A percentile compares a stretch with the other conserved stretches of the same genome.
Conservation (phyloP, 2,888 invertebrate genomes). For the Seladonia tumulorum region DNA sequence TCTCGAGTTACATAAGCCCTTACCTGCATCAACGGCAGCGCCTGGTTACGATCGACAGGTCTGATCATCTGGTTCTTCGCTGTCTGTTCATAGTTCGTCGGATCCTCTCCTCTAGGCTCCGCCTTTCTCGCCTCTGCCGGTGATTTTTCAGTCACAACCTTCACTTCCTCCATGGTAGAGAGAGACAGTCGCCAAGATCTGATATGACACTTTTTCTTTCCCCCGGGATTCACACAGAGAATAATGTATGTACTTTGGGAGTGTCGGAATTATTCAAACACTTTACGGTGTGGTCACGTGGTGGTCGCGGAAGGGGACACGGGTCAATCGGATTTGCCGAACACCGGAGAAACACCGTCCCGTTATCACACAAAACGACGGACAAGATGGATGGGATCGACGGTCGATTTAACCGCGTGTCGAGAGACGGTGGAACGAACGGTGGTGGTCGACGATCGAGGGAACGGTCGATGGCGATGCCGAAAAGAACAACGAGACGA, state of each 20-base stretch:
- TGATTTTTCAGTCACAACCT: background rate
- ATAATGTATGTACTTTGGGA: no score
- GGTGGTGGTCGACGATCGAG: background rate
- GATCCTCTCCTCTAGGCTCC: background rate
- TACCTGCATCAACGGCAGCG: conserved; percentile 76
- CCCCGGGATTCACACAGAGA: no score
- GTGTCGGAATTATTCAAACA: no score
- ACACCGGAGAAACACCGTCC: no score
- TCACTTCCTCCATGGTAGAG: conserved; percentile 53
- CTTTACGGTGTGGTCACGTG: no score
- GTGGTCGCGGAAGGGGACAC: background rate
- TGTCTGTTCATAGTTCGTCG: conserved; percentile 22
- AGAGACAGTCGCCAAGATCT: conserved; percentile 5
- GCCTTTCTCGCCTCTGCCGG: conserved; percentile 33
- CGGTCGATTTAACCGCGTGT: background rate
- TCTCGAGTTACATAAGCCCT: conserved; percentile 67
- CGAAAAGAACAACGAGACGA: conserved; percentile 59
- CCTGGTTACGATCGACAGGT: conserved; percentile 53
- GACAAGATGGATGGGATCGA: background rate
- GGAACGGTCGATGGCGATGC: conserved; percentile 31
- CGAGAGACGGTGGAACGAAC: background rate
- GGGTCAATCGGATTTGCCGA: background rate
- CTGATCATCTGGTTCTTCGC: conserved; percentile 28
- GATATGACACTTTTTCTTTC: background rate
- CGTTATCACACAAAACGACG: conserved; percentile 1